phyloP scores from a whole-genome alignment of 1,140 invertebrate genomes.

The Sminthurinus signatus region DNA sequence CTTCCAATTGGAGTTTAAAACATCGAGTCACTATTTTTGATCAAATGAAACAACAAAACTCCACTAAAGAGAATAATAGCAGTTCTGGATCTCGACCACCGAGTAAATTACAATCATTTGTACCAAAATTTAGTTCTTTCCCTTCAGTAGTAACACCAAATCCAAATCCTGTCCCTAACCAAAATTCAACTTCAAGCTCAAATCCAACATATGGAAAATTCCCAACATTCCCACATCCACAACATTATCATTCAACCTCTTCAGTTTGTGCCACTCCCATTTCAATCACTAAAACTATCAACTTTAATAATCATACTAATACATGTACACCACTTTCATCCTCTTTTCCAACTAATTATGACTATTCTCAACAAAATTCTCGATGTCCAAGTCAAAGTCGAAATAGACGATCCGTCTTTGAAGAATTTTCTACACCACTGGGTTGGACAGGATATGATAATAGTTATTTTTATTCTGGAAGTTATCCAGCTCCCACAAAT shows the following conservation, averaged over 20 bases:
- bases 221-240: background rate
- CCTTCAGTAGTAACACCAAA: background rate
- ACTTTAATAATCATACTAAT: too few species aligned
- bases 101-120: background rate
- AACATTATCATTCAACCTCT: background rate
- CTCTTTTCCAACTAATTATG: too few species aligned
- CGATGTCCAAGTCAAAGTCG: background rate
- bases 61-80: too few species aligned
- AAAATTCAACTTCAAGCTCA: background rate
- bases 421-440: background rate
- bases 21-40: slow-evolving; percentile 30
- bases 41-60: too few species aligned
- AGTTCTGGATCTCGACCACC: slow-evolving; percentile 5
- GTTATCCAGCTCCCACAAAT: too few species aligned
- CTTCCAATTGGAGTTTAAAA: slow-evolving; percentile 25
- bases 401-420: slow-evolving; percentile 4
- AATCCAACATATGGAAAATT: background rate
- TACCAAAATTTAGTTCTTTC: background rate
- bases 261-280: too few species aligned
- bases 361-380: too few species aligned
- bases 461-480: too few species aligned
- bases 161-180: background rate
- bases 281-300: too few species aligned
- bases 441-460: background rate
- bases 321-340: too few species aligned